Percentiles rank a stretch among this genome's conserved stretches.
Conservation (phyloP, 1,140 invertebrate genomes). For the Tyrophagus putrescentiae region DNA sequence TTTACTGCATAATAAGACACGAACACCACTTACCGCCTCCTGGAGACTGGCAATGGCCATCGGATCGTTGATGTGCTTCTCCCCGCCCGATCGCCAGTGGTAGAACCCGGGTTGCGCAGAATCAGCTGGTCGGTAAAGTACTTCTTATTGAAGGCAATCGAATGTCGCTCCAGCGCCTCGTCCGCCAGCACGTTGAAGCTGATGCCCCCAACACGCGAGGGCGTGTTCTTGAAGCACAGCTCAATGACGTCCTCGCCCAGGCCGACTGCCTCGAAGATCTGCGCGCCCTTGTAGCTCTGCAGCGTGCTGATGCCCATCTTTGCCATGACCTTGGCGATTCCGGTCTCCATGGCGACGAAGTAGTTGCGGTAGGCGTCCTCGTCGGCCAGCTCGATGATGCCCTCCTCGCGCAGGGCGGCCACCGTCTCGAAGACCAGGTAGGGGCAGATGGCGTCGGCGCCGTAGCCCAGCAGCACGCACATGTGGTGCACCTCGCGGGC, state of each 20-base stretch:
- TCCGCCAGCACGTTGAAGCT: conserved; percentile 72
- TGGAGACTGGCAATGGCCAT: conserved; percentile 79
- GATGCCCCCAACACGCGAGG: conserved; percentile 84
- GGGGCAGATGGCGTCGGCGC: conserved; percentile 91
- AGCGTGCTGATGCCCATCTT: conserved; percentile 99
- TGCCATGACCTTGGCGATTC: conserved; percentile 74
- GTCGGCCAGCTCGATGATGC: conserved; percentile 63
- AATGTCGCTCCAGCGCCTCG: conserved; percentile 71
- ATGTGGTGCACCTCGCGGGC: conserved; percentile 92
- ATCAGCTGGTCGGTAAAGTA: conserved; percentile 52
- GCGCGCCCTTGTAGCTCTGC: conserved; percentile 98
- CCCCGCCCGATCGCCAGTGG: conserved; percentile 90
- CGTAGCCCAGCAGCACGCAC: conserved; percentile 87
- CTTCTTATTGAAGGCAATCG: conserved; percentile 53
- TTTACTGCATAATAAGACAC: too few species aligned
- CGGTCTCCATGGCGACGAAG: conserved; percentile 54
- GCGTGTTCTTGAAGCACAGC: conserved; percentile 87
- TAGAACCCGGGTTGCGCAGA: conserved; percentile 85
- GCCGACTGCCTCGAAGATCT: conserved; percentile 98
- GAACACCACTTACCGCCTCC: too few species aligned
- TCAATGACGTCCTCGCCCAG: conserved; percentile 78
- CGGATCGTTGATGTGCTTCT: conserved; percentile 96
- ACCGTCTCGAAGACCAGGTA: conserved; percentile 91
- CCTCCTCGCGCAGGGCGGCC: conserved; percentile 59
- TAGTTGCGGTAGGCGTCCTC: conserved; percentile 68